These are phyloP conservation scores for Fulmarus glacialis DNA, from an alignment of 2,113 vertebrate species.

Conservation along the genomic window DNA sequence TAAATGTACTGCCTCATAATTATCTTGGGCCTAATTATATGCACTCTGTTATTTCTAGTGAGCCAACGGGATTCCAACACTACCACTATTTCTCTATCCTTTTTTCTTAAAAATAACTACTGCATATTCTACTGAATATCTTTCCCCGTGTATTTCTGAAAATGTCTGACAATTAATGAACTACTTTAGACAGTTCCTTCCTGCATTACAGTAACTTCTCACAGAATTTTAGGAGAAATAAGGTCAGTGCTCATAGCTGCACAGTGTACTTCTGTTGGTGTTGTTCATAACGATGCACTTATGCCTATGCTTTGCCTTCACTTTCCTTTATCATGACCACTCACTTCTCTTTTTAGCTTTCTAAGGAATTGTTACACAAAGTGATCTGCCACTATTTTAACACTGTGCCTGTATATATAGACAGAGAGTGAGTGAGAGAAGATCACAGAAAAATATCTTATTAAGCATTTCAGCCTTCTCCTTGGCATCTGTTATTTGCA, in stretches of 20 bases:
- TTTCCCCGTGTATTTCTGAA: neutral
- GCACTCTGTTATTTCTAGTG: neutral
- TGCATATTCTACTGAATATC: neutral
- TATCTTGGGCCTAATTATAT: neutral
- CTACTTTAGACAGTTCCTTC: neutral
- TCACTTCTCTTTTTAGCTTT: neutral
- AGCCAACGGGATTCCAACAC: neutral
- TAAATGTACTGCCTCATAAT: neutral
- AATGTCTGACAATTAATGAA: neutral
- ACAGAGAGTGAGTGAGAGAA: neutral
- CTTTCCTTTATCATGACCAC: neutral
- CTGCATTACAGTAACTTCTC: neutral
- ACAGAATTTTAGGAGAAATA: neutral
- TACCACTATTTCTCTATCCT: neutral
- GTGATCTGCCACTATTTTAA: neutral
- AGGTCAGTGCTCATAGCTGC: neutral
- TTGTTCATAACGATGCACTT: neutral
- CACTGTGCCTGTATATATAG: neutral
- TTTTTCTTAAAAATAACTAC: neutral
- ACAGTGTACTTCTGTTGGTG: neutral
- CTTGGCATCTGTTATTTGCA: conserved; percentile 16
- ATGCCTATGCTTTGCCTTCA: neutral
- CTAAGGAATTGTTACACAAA: neutral
- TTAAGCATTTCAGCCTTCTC: conserved; percentile 27
- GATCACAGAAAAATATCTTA: conserved; percentile 29